Evolutionary conservation across 2,888 invertebrate species (phyloP).

Genomic region (Rhingia campestris): DNA sequence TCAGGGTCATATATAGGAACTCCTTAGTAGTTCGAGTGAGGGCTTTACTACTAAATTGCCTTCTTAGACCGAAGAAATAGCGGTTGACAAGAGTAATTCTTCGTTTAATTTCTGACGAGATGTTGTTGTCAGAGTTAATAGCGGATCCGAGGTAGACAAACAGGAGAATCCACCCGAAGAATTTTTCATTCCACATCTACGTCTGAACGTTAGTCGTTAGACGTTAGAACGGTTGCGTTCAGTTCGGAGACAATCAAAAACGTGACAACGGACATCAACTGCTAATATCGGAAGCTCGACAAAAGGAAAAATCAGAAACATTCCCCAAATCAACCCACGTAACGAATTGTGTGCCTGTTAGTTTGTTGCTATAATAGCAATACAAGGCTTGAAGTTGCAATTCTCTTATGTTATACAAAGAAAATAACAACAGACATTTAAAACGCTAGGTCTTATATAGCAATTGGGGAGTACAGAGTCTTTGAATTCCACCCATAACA

Average conservation of each 20-base stretch:
- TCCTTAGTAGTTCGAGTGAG: no score
- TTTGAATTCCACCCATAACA: no score
- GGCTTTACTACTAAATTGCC: no score
- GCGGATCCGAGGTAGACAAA: no score
- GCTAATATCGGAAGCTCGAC: conserved; percentile 78
- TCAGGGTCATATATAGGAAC: no score
- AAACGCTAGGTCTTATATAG: no score
- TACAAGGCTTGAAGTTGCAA: conserved; percentile 24
- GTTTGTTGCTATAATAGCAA: not conserved
- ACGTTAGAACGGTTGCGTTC: conserved; percentile 84
- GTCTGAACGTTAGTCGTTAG: conserved; percentile 98
- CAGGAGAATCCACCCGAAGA: conserved; percentile 99
- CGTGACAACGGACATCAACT: conserved; percentile 81
- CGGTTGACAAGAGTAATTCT: no score
- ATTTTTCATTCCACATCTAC: conserved; percentile 99
- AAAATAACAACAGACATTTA: no score
- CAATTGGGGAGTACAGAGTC: no score
- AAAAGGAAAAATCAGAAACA: conserved; percentile 29
- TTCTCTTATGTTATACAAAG: conserved; percentile 19
- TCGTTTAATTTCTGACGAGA: no score
- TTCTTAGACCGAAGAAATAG: no score
- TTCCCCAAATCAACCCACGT: conserved; percentile 44
- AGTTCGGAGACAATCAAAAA: conserved; percentile 82
- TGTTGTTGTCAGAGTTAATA: no score
- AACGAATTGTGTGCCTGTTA: conserved; percentile 45